Percentiles rank a stretch among this genome's conserved stretches.
These are phyloP conservation scores for Platyura marginata DNA, from an alignment of 1,140 invertebrate genomes.

Conservation along the genomic window DNA sequence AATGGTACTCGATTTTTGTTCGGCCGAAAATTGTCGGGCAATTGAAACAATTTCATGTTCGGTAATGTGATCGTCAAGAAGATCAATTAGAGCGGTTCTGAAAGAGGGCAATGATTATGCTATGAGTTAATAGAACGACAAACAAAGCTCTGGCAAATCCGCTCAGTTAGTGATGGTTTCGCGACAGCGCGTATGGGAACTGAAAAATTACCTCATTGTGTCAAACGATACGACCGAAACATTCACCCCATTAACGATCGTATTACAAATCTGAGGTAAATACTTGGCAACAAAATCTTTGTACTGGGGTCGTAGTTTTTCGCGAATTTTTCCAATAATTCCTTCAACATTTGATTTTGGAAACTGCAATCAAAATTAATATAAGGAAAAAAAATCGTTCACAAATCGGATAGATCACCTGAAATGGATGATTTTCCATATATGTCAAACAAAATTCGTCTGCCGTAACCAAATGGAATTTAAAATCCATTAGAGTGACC, in stretches of 20 bases:
- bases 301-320: constrained; percentile 38
- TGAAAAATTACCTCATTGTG: constrained; percentile 30
- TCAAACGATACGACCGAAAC: constrained; percentile 28
- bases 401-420: background rate
- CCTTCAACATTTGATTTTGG: constrained; percentile 43
- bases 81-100: constrained; percentile 33
- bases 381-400: constrained; percentile 1
- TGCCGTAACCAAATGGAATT: constrained; percentile 56
- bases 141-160: background rate
- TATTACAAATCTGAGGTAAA: constrained; percentile 27
- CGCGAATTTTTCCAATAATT: constrained; percentile 50
- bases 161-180: background rate
- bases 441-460: constrained; percentile 74
- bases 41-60: constrained; percentile 63
- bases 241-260: constrained; percentile 8
- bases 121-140: constrained; percentile 2
- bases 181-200: background rate
- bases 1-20: constrained; percentile 24
- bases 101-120: constrained; percentile 7
- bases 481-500: constrained; percentile 53
- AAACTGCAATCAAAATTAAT: constrained; percentile 48
- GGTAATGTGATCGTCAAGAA: constrained; percentile 42
- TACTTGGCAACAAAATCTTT: constrained; percentile 54
- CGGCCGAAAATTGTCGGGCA: constrained; percentile 37
- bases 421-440: constrained; percentile 60